Conservation (phyloP, 1,140 invertebrate genomes). For the Drosophila biarmipes region DNA sequence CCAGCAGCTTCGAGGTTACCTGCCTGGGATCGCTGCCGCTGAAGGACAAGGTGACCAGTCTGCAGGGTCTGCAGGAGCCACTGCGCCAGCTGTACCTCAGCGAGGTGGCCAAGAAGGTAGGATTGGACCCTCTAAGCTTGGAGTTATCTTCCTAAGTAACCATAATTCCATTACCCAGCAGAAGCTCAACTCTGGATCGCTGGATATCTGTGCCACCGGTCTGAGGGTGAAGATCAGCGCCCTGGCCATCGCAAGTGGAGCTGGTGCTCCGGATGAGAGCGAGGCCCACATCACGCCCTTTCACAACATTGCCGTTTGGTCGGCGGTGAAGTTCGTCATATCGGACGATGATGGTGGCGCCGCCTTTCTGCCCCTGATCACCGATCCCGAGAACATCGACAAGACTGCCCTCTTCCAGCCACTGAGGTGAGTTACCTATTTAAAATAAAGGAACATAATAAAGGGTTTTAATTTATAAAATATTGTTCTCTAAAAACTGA, state of each 20-base stretch:
- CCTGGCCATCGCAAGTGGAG: slow-evolving; percentile 16
- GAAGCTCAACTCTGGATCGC: slow-evolving; percentile 84
- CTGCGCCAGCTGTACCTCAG: slow-evolving; percentile 91
- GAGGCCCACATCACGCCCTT: slow-evolving; percentile 90
- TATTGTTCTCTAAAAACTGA: too few species aligned
- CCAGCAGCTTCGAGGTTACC: slow-evolving; percentile 89
- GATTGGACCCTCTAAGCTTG: too few species aligned
- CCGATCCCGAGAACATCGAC: slow-evolving; percentile 92
- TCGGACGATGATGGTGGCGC: slow-evolving; percentile 85
- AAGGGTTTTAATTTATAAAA: too few species aligned
- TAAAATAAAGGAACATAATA: neutral
- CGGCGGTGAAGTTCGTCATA: slow-evolving; percentile 91
- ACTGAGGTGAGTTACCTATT: slow-evolving; percentile 56
- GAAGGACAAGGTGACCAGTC: slow-evolving; percentile 91
- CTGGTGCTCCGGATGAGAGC: slow-evolving; percentile 26
- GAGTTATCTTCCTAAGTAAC: neutral
- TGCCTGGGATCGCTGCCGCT: slow-evolving; percentile 93
- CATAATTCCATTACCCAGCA: slow-evolving; percentile 6
- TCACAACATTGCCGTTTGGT: slow-evolving; percentile 95
- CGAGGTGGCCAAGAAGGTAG: slow-evolving; percentile 69
- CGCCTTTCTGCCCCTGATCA: slow-evolving; percentile 94
- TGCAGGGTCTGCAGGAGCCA: slow-evolving; percentile 92
- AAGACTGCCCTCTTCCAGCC: slow-evolving; percentile 88
- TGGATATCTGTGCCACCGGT: slow-evolving; percentile 90
- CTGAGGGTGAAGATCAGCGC: slow-evolving; percentile 86